Evolutionary conservation across 53 echinoderm and acorn worm genomes (phyloP).

Genomic region (Echinarachnius parma): DNA sequence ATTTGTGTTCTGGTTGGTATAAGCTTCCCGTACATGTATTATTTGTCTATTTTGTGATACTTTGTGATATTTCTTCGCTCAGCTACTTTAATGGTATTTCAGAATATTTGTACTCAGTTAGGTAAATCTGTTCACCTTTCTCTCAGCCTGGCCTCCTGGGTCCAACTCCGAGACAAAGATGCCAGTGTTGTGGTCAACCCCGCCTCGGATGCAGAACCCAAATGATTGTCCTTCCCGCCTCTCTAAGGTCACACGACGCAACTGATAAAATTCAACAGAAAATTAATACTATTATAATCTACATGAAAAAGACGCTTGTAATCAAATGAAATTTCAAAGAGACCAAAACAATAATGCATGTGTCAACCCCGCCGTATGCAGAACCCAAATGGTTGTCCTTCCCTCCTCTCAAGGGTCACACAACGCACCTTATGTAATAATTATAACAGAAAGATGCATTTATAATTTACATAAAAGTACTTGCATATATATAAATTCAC

Average conservation of each 20-base stretch:
- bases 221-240: slow-evolving; percentile 64
- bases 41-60: too few species aligned
- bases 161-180: slow-evolving; percentile 93
- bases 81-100: too few species aligned
- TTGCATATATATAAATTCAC: too few species aligned
- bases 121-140: slow-evolving; percentile 54
- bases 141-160: slow-evolving; percentile 84
- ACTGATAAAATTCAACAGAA: slow-evolving; percentile 8
- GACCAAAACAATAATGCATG: too few species aligned
- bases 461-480: too few species aligned
- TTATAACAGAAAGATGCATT: too few species aligned
- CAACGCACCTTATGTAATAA: slow-evolving; percentile 72
- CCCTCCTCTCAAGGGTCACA: slow-evolving; percentile 64
- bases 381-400: slow-evolving; percentile 79
- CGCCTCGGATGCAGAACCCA: slow-evolving; percentile 95
- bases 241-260: slow-evolving; percentile 74
- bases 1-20: too few species aligned
- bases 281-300: background rate
- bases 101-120: too few species aligned
- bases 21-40: too few species aligned
- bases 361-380: slow-evolving; percentile 91
- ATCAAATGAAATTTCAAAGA: too few species aligned
- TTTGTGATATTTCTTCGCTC: too few species aligned
- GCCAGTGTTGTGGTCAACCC: slow-evolving; percentile 81
- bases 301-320: too few species aligned